Base-by-base conservation (phyloP, 1,140 invertebrate genomes). In the Ooceraea biroi region DNA sequence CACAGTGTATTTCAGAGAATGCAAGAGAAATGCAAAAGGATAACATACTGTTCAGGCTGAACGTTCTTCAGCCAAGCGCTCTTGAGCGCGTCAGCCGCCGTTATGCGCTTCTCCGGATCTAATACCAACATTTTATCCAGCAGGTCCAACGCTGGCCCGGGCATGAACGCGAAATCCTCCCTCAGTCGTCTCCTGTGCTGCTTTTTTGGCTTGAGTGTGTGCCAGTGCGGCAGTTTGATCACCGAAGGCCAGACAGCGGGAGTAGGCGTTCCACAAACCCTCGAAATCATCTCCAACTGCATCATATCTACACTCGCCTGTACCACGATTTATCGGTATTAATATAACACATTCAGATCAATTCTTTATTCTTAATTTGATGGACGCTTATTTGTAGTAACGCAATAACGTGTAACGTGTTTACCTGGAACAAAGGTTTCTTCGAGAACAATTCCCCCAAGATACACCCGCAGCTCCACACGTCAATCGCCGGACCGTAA, bases 401-500 rank as follows among this genome's bases (percentile, higher is more conserved):
- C 7, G 36, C 36, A 36, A 36, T 36, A 36, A 36, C 7, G 4
- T 5, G 0, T 50, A 50, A 19, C 19, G 44, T 41, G 44, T 88
- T 90, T 94, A 97, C 97, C 95, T 98, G 98, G 94, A 99, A 99
- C 41, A 99, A 96, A 5, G 99, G 99, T 91, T 98, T 98, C 91
- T 99, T 99, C 3, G 97, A 96, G 93, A 99, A 99, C 46, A 99
- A 95, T 95, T 99, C 99, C 1, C 99, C 99, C 41, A 99, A 95
- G 90, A 99, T 99, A 93, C 99, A 99, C 30, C 99, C 99, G 94
- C 98, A 99, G 91, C 98, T 99, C 99, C 99, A 99, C 17, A 99
- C 98, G 95, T 99, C 99, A 88, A 99, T 99, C 0, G 99, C 97
- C 10, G 99, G 98, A 0, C 99, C 99, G 94, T 99, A 99, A 72